Conservation (phyloP, 2,113 vertebrate genomes). For the Bubalus kerabau region DNA sequence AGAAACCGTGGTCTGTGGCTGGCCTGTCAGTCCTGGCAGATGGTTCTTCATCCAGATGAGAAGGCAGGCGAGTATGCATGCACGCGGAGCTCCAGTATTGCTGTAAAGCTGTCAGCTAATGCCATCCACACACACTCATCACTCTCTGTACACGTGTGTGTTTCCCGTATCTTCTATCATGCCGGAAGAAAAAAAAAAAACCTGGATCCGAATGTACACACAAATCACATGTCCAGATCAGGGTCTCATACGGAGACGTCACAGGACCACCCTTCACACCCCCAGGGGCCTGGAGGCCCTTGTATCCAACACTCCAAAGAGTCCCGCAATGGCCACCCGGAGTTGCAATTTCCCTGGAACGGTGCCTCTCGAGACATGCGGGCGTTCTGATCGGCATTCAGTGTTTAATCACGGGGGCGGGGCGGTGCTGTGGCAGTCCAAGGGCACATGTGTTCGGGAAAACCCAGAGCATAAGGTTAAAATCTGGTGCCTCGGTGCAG, state of each 20-base stretch:
- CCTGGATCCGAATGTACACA: not conserved
- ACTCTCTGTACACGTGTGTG: no score
- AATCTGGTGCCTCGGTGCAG: not conserved
- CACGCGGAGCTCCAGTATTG: accelerated
- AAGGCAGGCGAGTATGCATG: accelerated
- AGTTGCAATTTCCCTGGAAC: not conserved
- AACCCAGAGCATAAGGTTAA: not conserved
- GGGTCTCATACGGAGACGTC: accelerated
- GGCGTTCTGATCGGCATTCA: no score
- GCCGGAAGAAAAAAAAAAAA: accelerated
- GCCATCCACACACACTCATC: no score
- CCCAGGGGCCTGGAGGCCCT: not conserved
- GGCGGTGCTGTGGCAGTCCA: accelerated
- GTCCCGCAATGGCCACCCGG: not conserved
- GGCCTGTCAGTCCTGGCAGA: no score
- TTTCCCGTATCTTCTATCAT: not conserved
- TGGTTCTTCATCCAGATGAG: not conserved
- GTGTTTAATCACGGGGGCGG: not conserved
- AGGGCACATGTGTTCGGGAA: not conserved
- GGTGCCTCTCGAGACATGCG: not conserved
- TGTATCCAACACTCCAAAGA: not conserved
- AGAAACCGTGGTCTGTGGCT: not conserved
- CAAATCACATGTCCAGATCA: not conserved
- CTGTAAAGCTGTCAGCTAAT: no score
- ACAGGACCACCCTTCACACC: no score